These are phyloP conservation scores for Leptoteleia sp. DNA, from an alignment of 1,140 invertebrate species.

Conservation along the genomic window DNA sequence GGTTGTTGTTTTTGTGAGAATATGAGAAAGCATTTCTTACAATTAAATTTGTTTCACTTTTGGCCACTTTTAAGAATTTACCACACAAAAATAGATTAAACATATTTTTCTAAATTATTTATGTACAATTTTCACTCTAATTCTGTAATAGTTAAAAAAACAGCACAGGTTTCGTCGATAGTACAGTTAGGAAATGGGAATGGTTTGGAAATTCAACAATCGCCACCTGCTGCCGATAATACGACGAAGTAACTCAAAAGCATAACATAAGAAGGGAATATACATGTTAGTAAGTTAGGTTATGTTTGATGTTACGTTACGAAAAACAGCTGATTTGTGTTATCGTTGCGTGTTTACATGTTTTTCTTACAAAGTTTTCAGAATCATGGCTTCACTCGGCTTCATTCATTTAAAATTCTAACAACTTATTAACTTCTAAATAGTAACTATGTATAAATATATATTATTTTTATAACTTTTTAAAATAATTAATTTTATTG, in stretches of 20 bases:
- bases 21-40: slow-evolving; percentile 33
- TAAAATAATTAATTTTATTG: too few relatives aligned
- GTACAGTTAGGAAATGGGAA: not conserved
- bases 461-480: too few relatives aligned
- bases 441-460: too few relatives aligned
- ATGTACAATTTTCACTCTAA: not conserved
- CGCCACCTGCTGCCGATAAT: slow-evolving; percentile 21
- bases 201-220: too few relatives aligned
- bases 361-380: too few relatives aligned
- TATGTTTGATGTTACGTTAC: not conserved
- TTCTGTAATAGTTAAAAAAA: not conserved
- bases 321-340: too few relatives aligned
- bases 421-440: too few relatives aligned
- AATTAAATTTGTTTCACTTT: slow-evolving; percentile 28
- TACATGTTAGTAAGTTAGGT: not conserved
- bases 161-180: not conserved
- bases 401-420: too few relatives aligned
- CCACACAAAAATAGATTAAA: slow-evolving; percentile 36
- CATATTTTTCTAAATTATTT: slow-evolving; percentile 46
- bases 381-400: too few relatives aligned
- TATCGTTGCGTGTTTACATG: too few relatives aligned
- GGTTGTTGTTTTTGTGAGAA: slow-evolving; percentile 8
- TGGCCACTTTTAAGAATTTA: slow-evolving; percentile 20
- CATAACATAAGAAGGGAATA: too few relatives aligned
- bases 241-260: not conserved